Percentiles rank a stretch among this genome's conserved stretches.
These are phyloP conservation scores for Micropterix aruncella DNA, from an alignment of 2,888 invertebrate genomes.

Conservation along the genomic window DNA sequence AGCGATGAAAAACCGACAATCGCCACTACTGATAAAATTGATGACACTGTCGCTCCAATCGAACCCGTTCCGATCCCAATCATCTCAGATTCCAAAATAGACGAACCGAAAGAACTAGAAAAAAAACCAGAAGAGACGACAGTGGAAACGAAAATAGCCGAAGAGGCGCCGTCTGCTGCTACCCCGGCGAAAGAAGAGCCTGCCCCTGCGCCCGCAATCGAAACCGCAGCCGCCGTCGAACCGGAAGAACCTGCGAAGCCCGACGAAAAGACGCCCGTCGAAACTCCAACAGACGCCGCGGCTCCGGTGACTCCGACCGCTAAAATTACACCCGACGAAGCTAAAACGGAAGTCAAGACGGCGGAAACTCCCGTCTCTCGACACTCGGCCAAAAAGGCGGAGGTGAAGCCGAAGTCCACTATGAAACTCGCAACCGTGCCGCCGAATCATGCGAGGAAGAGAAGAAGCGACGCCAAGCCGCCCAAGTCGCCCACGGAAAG, in stretches of 20 bases:
- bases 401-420: conserved; percentile 29
- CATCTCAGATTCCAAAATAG: neutral
- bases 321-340: conserved; percentile 1
- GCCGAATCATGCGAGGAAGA: conserved; percentile 34
- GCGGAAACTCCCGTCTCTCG: neutral
- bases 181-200: neutral
- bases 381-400: conserved; percentile 18
- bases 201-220: neutral
- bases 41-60: neutral
- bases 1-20: neutral
- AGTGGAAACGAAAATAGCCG: neutral
- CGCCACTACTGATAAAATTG: neutral
- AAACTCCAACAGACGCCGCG: neutral
- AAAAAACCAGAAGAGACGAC: too few species aligned
- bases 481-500: conserved; percentile 26
- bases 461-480: conserved; percentile 31
- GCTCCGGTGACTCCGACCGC: conserved; percentile 5
- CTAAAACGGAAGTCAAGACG: neutral
- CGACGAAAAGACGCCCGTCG: neutral
- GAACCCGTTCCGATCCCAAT: neutral
- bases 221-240: neutral
- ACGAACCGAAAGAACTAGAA: too few species aligned
- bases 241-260: neutral
- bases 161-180: neutral
- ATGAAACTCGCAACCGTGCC: conserved; percentile 41